phyloP scores from a whole-genome alignment of 1,140 invertebrate species.

The Xylocopa sonorina region DNA sequence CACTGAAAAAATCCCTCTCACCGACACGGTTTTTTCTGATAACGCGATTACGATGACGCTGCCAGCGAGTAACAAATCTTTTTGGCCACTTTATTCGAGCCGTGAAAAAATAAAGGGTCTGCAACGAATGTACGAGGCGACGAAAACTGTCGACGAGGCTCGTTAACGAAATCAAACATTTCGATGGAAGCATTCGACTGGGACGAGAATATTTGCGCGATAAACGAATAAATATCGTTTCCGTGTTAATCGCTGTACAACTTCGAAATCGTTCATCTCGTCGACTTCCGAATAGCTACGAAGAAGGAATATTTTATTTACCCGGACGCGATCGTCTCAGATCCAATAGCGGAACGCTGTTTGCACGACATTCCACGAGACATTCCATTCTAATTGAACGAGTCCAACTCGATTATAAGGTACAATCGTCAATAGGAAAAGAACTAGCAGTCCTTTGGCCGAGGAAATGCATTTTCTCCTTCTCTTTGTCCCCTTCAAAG shows the following conservation, averaged over 20 bases:
- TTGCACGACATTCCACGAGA: slow-evolving; percentile 61
- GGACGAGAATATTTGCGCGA: slow-evolving; percentile 10
- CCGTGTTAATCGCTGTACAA: slow-evolving; percentile 36
- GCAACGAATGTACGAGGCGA: background rate
- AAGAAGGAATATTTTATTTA: slow-evolving; percentile 59
- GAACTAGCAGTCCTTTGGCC: slow-evolving; percentile 5
- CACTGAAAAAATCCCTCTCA: background rate
- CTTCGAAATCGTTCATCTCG: slow-evolving; percentile 45
- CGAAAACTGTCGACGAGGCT: background rate
- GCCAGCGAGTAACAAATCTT: slow-evolving; percentile 4
- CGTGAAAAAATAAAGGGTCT: background rate
- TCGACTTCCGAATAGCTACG: background rate
- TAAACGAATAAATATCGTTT: slow-evolving; percentile 36
- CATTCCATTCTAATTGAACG: slow-evolving; percentile 70
- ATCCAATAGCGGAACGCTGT: slow-evolving; percentile 41
- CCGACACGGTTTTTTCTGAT: background rate
- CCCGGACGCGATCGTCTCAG: slow-evolving; percentile 30
- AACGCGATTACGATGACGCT: background rate
- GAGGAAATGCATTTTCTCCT: slow-evolving; percentile 27
- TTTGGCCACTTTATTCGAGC: background rate
- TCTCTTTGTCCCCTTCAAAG: background rate
- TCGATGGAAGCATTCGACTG: background rate
- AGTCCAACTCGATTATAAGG: slow-evolving; percentile 69
- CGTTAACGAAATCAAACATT: background rate
- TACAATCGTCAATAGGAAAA: slow-evolving; percentile 60